These are phyloP conservation scores for Thalassophryne amazonica DNA, from an alignment of 2,797 vertebrate species.

Conservation along the genomic window DNA sequence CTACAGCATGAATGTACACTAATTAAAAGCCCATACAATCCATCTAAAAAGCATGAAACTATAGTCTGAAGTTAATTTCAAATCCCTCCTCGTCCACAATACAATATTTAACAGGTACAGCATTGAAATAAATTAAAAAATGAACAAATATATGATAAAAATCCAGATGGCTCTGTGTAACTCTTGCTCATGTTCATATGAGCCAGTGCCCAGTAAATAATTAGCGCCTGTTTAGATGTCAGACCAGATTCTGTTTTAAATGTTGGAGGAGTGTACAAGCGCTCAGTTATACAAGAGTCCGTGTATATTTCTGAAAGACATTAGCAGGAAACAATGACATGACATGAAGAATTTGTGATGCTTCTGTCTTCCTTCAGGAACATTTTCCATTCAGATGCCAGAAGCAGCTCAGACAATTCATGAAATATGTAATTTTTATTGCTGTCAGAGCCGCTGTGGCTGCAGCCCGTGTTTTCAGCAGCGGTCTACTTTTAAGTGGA, in stretches of 20 bases:
- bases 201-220: no score
- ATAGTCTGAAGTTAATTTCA: no score
- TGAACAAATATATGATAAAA: no score
- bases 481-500: constrained; percentile 52
- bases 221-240: no score
- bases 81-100: no score
- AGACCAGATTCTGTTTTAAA: neutral
- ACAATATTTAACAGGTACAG: no score
- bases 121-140: no score
- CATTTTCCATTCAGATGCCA: constrained; percentile 15
- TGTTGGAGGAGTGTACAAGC: neutral
- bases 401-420: constrained; percentile 34
- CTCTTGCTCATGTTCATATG: no score
- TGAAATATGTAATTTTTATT: constrained; percentile 52
- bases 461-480: constrained; percentile 17
- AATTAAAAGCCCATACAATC: no score
- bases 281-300: neutral
- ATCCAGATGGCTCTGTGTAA: no score
- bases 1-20: no score
- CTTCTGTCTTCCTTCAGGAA: neutral
- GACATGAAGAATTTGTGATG: neutral
- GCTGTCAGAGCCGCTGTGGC: constrained; percentile 31
- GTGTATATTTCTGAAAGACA: neutral
- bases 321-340: neutral
- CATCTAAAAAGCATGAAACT: no score